phyloP scores from a whole-genome alignment of 1,140 invertebrate genomes.

The Babylonia areolata region DNA sequence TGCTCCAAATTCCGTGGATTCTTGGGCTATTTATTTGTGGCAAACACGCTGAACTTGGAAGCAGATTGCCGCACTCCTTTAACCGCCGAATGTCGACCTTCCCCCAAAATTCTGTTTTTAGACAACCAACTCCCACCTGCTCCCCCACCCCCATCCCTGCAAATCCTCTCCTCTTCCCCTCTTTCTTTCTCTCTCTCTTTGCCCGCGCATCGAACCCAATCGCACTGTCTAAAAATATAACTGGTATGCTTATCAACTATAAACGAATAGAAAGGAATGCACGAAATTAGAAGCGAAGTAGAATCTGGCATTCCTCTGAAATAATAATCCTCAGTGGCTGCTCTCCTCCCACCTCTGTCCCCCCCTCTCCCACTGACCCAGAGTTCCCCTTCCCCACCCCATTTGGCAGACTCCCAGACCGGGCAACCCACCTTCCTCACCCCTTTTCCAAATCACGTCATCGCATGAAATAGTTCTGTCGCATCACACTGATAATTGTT shows the following conservation, averaged over 20 bases:
- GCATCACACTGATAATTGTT: no score
- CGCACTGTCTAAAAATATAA: neutral
- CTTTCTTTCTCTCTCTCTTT: neutral
- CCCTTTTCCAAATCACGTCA: no score
- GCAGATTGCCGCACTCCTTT: neutral
- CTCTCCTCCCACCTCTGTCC: neutral
- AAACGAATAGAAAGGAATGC: no score
- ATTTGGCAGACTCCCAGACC: no score
- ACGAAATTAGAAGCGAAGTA: no score
- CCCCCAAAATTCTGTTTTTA: neutral
- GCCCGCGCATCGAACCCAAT: neutral
- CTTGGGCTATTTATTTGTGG: conserved; percentile 15
- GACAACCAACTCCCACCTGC: neutral
- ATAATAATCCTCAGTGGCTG: neutral
- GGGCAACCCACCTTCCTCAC: no score
- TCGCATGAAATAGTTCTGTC: no score
- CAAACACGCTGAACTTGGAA: neutral
- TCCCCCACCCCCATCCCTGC: neutral
- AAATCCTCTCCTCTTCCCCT: neutral
- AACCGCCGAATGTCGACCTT: neutral
- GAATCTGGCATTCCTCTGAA: neutral
- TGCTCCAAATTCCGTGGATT: conserved; percentile 1
- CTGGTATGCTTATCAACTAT: no score
- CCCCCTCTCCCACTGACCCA: neutral
- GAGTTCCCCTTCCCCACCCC: no score